Evolutionary conservation across 2,888 invertebrate species (phyloP).

Genomic region (Petrolisthes cinctipes): DNA sequence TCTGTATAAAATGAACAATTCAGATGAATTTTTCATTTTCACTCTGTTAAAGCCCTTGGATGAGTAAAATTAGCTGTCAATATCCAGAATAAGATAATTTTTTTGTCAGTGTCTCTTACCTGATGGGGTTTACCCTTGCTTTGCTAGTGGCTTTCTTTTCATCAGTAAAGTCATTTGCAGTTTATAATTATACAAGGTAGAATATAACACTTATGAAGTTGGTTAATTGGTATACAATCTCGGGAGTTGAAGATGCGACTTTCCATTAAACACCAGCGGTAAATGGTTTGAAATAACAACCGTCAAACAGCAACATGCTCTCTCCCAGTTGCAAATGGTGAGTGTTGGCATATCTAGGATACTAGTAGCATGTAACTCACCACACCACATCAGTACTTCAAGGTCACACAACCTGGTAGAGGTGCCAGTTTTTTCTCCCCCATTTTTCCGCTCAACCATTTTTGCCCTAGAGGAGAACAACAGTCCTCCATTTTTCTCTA

Average conservation of each 20-base stretch:
- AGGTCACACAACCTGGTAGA: background rate
- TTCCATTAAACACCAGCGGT: background rate
- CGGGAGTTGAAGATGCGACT: background rate
- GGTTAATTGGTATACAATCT: background rate
- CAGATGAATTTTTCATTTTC: too few relatives aligned
- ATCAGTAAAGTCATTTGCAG: too few relatives aligned
- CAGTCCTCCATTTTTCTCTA: background rate
- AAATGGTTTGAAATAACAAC: background rate
- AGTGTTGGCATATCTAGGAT: background rate
- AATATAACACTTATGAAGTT: too few relatives aligned
- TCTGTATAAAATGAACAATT: too few relatives aligned
- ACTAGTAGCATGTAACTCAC: background rate
- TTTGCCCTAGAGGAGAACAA: background rate
- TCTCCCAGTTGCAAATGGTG: background rate
- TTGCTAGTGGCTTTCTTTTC: too few relatives aligned
- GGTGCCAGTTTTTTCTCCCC: background rate
- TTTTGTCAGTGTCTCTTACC: too few relatives aligned
- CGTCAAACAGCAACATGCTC: background rate
- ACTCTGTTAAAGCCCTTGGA: too few relatives aligned
- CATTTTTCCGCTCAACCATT: background rate
- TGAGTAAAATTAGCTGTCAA: too few relatives aligned
- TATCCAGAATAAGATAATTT: too few relatives aligned
- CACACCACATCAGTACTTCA: background rate
- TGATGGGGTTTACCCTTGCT: too few relatives aligned
- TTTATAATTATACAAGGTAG: too few relatives aligned